Conservation (phyloP, 2,113 vertebrate genomes). For the Machaerirhynchus nigripectus region DNA sequence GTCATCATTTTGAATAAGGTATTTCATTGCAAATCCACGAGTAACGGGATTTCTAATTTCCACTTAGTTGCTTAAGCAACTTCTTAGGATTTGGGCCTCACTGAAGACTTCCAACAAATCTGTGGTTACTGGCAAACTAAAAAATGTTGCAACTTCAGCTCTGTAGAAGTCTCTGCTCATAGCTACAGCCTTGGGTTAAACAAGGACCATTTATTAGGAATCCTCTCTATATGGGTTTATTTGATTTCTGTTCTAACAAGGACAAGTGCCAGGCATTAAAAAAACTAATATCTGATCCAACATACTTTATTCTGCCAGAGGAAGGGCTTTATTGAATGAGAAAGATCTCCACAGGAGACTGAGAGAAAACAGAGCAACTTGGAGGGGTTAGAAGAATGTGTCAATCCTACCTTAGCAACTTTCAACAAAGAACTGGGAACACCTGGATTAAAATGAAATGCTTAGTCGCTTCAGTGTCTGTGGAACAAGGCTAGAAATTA, state of each 20-base stretch:
- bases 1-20: neutral
- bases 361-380: neutral
- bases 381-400: neutral
- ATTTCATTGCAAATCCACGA: neutral
- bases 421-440: neutral
- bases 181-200: neutral
- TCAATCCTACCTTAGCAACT: neutral
- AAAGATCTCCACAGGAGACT: neutral
- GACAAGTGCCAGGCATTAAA: neutral
- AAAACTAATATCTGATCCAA: neutral
- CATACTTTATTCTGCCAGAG: neutral
- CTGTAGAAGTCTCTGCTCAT: neutral
- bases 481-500: neutral
- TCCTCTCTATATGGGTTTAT: neutral
- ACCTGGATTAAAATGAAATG: neutral
- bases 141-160: neutral
- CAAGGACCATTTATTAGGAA: neutral
- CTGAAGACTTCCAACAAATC: neutral
- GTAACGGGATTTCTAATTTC: neutral
- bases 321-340: neutral
- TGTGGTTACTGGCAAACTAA: neutral
- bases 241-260: neutral
- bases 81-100: neutral
- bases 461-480: neutral
- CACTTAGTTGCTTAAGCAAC: neutral